Evolutionary conservation across 1,140 invertebrate species (phyloP), one percentile per base, ranked within the genome.

Genomic region (Caenorhabditis brenneri): DNA sequence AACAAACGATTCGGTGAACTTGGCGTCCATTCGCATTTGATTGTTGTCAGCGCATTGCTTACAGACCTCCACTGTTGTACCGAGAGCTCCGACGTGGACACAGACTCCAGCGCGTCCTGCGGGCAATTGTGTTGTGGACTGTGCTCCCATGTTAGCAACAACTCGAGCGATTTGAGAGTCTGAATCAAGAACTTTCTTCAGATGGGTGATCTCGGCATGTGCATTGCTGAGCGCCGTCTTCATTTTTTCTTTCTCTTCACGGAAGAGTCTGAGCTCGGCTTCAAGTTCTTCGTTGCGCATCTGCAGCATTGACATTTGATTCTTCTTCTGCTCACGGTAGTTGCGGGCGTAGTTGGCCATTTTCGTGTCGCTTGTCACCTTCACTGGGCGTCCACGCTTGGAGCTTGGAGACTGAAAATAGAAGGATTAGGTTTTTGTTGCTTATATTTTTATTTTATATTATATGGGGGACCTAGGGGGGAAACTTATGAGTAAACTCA

Each of bases 251-350:
- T 80, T 51, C 29, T 53, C 48, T 16, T 80, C 33, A 3, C 29
- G 31, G 53, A 48, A 12, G 16, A 80, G 48, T 29, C 51, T 39
- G 1, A 74, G n/a, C 19, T 74, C 65, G 19, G 65, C 65, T 31
- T 80, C 79, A 31, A 80, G 79, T 22, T 80, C 79, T 4, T 27
- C 24, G 22, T 53, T 80, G 27, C 48, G 27, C 48, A 80, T 39
- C 19, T 33, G 48, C 15, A 53, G n/a, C 16, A 22, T 53, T 27
- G 79, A 51, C 48, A 58, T 53, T 24, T 80, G 46, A 22, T 51
- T 29, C 48, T 80, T 80, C 79, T 80, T 80, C 48, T 80, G 79
- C 79, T 80, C 79, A 36, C 79, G 48, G 27, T 80, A 80, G 79
- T 51, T 55, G n/a, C 79, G 27, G 19, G 79, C 79, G 36, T 80